phyloP scores from a whole-genome alignment of 2,888 invertebrate genomes.

The Pecten maximus region DNA sequence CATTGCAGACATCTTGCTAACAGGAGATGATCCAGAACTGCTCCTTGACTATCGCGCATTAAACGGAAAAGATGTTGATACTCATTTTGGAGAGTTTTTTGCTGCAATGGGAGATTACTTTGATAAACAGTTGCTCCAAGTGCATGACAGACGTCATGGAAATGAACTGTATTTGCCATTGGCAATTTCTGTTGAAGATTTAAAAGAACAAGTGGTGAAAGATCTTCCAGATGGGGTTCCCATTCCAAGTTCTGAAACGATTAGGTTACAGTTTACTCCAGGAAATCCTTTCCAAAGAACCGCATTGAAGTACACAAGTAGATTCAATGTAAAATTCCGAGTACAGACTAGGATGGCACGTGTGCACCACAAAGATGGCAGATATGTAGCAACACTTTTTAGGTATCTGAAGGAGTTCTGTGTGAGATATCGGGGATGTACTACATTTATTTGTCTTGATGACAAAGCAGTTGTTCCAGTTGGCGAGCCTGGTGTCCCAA shows the following conservation, averaged over 20 bases:
- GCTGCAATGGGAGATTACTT: no score
- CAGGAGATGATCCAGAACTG: no score
- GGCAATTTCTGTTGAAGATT: no score
- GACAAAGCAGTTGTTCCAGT: conserved; percentile 57
- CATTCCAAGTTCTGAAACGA: conserved; percentile 46
- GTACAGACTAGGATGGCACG: conserved; percentile 48
- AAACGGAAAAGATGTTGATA: no score
- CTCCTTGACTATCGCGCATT: no score
- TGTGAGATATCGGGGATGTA: conserved; percentile 42
- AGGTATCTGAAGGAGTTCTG: conserved; percentile 52
- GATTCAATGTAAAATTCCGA: conserved; percentile 52
- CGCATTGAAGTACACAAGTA: conserved; percentile 47
- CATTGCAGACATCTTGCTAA: no score
- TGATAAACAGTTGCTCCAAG: no score
- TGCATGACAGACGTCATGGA: no score
- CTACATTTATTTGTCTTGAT: conserved; percentile 49
- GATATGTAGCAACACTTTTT: conserved; percentile 47
- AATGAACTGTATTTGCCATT: no score
- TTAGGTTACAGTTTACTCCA: conserved; percentile 54
- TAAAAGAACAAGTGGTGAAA: no score
- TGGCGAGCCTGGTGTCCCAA: conserved; percentile 46
- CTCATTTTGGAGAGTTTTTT: no score
- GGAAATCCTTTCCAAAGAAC: conserved; percentile 44
- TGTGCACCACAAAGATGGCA: conserved; percentile 49
- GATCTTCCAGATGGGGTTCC: conserved; percentile 48